These are phyloP conservation scores for Cyclophora punctaria DNA, from an alignment of 2,888 invertebrate genomes.

Conservation along the genomic window DNA sequence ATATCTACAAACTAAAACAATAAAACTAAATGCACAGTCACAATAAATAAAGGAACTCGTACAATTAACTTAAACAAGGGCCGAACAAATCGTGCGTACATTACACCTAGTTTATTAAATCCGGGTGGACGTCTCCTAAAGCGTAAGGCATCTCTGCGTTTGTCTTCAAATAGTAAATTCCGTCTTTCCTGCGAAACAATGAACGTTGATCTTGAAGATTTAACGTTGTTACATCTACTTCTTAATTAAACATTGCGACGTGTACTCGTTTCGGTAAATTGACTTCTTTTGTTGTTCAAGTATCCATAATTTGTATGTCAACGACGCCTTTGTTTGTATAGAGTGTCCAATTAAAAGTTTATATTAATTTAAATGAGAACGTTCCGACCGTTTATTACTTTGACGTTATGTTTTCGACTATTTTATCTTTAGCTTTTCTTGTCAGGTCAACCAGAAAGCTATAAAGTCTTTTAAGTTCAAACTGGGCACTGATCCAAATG, in stretches of 20 bases:
- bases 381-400: not conserved
- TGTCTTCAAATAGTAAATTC: slow-evolving; percentile 73
- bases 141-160: slow-evolving; percentile 70
- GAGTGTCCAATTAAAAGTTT: not conserved
- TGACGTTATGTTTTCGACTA: too few relatives aligned
- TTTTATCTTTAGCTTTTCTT: too few relatives aligned
- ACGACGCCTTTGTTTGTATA: slow-evolving; percentile 1
- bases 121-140: slow-evolving; percentile 42
- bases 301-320: slow-evolving; percentile 12
- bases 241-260: slow-evolving; percentile 44
- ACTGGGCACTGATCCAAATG: too few relatives aligned
- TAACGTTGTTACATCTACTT: slow-evolving; percentile 37
- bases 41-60: too few relatives aligned
- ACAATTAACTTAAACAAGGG: slow-evolving; percentile 9
- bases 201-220: slow-evolving; percentile 42
- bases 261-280: slow-evolving; percentile 36
- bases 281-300: slow-evolving; percentile 34
- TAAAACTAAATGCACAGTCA: too few relatives aligned
- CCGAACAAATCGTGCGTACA: slow-evolving; percentile 41
- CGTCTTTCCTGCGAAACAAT: slow-evolving; percentile 71
- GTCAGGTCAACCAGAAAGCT: too few relatives aligned
- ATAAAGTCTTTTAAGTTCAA: too few relatives aligned
- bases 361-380: not conserved
- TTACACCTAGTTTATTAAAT: slow-evolving; percentile 32
- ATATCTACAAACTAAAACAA: too few relatives aligned